Conservation (phyloP, 2,888 invertebrate species). For the Stenotaenia linearis region DNA sequence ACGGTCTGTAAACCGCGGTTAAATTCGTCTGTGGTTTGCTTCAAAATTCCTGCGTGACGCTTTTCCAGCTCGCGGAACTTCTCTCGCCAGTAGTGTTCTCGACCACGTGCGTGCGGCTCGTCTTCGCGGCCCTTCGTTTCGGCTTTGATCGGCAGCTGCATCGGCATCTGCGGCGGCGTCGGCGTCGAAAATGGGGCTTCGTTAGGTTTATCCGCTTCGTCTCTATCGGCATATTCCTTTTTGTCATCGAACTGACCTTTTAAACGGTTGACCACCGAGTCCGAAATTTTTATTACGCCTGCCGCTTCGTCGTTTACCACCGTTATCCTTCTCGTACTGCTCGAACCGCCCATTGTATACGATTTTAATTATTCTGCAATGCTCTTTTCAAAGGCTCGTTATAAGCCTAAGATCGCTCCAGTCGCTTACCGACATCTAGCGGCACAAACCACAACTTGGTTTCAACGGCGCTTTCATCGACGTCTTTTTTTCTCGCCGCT, state of each 20-base stretch:
- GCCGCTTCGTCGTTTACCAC: constrained; percentile 8
- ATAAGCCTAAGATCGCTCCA: background rate
- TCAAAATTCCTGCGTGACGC: background rate
- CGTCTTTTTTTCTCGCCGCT: too few species aligned
- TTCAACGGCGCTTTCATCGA: too few species aligned
- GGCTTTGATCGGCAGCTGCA: background rate
- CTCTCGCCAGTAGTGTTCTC: constrained; percentile 27
- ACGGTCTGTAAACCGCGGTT: constrained; percentile 17
- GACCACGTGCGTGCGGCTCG: background rate
- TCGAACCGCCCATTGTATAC: background rate
- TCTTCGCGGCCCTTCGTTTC: background rate
- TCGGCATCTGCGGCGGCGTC: background rate
- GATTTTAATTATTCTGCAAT: background rate
- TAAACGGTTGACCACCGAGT: constrained; percentile 13
- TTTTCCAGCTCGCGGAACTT: constrained; percentile 1
- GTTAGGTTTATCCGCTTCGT: background rate
- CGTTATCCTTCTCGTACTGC: constrained; percentile 24
- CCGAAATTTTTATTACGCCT: constrained; percentile 30
- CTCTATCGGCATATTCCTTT: background rate
- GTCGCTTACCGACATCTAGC: background rate
- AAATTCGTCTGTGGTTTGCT: constrained; percentile 26
- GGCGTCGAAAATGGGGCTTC: background rate
- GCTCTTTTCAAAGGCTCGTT: background rate
- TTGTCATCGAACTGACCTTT: constrained; percentile 9
- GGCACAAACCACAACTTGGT: background rate